These are phyloP conservation scores for Phymorhynchus buccinoides DNA, from an alignment of 1,140 invertebrate species.

Conservation along the genomic window DNA sequence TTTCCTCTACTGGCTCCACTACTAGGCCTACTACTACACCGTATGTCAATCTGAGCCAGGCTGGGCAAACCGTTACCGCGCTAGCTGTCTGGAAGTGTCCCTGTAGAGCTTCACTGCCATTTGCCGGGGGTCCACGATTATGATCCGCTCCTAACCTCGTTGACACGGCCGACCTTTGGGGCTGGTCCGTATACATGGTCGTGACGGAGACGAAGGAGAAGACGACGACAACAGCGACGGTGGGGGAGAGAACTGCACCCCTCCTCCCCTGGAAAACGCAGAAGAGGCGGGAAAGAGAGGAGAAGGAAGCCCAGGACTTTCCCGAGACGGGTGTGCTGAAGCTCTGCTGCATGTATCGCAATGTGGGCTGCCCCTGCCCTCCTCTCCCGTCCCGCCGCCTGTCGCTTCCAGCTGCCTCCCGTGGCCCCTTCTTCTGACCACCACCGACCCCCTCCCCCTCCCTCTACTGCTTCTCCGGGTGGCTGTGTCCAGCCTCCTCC, in stretches of 20 bases:
- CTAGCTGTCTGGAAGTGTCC: not conserved
- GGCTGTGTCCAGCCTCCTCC: not conserved
- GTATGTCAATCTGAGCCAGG: slow-evolving; percentile 3
- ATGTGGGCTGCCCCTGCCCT: not conserved
- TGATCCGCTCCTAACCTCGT: not conserved
- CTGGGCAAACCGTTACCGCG: not conserved
- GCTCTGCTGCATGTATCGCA: slow-evolving; percentile 2
- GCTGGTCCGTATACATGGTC: no score
- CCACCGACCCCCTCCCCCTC: not conserved
- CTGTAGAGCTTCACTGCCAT: not conserved
- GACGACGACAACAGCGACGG: no score
- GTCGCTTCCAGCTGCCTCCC: slow-evolving; percentile 5
- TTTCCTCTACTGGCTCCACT: not conserved
- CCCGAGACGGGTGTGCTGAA: not conserved
- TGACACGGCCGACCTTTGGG: not conserved
- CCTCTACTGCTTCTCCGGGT: not conserved
- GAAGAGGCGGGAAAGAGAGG: not conserved
- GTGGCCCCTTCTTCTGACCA: not conserved
- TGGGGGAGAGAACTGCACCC: no score
- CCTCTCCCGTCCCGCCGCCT: not conserved
- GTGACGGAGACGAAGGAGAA: not conserved
- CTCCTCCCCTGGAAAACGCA: no score
- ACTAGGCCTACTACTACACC: no score
- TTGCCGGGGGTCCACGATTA: not conserved
- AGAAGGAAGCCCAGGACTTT: not conserved